These are phyloP conservation scores for Perodicticus potto DNA, from an alignment of 2,797 vertebrate species.

Conservation along the genomic window DNA sequence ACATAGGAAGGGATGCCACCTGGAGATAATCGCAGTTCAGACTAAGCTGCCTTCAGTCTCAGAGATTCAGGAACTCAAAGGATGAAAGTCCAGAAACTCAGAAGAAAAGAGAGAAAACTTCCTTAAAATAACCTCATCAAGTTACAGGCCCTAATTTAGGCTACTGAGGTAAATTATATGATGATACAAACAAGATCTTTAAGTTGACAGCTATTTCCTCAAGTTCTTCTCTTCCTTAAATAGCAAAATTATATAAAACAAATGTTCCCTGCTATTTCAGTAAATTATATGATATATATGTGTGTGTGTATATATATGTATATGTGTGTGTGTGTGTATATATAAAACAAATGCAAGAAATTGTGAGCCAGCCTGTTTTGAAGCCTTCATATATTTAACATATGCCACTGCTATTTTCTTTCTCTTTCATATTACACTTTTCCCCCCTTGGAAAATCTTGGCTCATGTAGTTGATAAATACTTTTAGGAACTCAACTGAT, in stretches of 20 bases:
- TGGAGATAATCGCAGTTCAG: background rate
- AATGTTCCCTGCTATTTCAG: slow-evolving; percentile 76
- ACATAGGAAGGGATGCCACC: background rate
- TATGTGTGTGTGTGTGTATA: background rate
- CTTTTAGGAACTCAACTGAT: slow-evolving; percentile 58
- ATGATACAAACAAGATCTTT: background rate
- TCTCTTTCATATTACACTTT: slow-evolving; percentile 7
- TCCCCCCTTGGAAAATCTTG: slow-evolving; percentile 36
- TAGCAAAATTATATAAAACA: slow-evolving; percentile 74
- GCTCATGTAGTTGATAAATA: slow-evolving; percentile 14
- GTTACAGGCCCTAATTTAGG: background rate
- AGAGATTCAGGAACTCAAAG: background rate
- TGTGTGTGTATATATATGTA: slow-evolving; percentile 46
- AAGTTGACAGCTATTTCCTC: slow-evolving; percentile 53
- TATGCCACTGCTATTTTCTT: slow-evolving; percentile 61
- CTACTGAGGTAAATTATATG: background rate
- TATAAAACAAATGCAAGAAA: slow-evolving; percentile 59
- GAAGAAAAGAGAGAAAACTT: slow-evolving; percentile 2
- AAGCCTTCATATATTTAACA: slow-evolving; percentile 40
- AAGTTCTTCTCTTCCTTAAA: slow-evolving; percentile 52
- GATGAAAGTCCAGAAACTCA: background rate
- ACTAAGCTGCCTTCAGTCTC: background rate
- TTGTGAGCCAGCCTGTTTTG: slow-evolving; percentile 20
- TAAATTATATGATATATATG: slow-evolving; percentile 66
- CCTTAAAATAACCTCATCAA: background rate